A percentile compares a stretch with the other conserved stretches of the same genome.
Conservation (phyloP, 2,888 invertebrate genomes). For the Scrobipalpa costella region DNA sequence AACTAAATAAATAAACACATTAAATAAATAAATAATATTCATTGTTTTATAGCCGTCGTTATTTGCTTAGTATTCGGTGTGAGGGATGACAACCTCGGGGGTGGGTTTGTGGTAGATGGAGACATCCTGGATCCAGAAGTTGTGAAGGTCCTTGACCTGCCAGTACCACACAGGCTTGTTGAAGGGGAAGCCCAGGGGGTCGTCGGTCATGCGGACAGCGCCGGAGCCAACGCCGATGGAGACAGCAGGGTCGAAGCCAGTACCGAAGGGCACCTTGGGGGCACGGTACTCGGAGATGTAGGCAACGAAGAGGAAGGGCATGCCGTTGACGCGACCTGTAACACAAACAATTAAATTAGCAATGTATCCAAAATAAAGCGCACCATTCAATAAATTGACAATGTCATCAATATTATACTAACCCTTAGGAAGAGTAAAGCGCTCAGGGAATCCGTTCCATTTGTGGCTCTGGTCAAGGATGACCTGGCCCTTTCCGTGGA, state of each 20-base stretch:
- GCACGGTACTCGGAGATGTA: constrained; percentile 79
- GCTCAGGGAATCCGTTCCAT: constrained; percentile 82
- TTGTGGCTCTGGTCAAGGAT: constrained; percentile 69
- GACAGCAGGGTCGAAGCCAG: constrained; percentile 70
- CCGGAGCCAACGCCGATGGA: constrained; percentile 76
- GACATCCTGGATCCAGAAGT: constrained; percentile 76
- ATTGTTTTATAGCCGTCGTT: not conserved
- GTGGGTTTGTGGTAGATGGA: constrained; percentile 76
- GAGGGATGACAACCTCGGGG: constrained; percentile 56
- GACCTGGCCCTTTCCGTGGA: constrained; percentile 70
- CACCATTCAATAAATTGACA: not conserved
- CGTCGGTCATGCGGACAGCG: constrained; percentile 67
- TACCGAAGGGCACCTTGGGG: constrained; percentile 60
- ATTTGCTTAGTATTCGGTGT: constrained; percentile 39
- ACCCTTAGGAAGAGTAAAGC: constrained; percentile 85
- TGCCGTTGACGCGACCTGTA: constrained; percentile 73
- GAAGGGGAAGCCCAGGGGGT: constrained; percentile 80
- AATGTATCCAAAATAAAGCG: not conserved
- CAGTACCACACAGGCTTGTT: constrained; percentile 74
- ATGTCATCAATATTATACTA: constrained; percentile 19
- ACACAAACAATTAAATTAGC: constrained; percentile 11
- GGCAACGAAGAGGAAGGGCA: constrained; percentile 82
- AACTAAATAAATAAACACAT: not conserved
- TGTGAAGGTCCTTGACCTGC: constrained; percentile 60
- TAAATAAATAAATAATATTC: constrained; percentile 7